Evolutionary conservation across 2,797 vertebrate species (phyloP).

Genomic region (Melanogrammus aeglefinus): DNA sequence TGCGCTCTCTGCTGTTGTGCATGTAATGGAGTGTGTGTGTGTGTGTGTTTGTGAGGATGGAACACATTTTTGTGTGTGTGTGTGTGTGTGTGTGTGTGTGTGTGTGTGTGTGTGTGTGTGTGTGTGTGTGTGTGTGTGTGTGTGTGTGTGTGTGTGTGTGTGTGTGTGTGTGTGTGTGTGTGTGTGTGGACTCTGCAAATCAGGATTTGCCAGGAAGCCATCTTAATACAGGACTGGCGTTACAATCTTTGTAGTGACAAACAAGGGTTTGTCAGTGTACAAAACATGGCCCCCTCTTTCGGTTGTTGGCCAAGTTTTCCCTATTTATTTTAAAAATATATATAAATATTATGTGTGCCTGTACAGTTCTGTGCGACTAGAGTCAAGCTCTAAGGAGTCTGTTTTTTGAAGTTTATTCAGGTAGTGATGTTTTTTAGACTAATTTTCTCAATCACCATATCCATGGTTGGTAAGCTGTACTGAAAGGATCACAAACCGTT

Average conservation of each 20-base stretch:
- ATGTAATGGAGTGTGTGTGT: conserved; percentile 52
- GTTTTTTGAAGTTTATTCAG: conserved; percentile 72
- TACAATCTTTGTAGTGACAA: conserved; percentile 41
- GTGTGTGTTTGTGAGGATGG: conserved; percentile 31
- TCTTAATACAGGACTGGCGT: conserved; percentile 32
- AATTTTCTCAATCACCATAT: conserved; percentile 59
- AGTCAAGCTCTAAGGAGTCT: conserved; percentile 61
- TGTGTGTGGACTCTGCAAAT: conserved; percentile 50
- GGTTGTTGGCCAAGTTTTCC: conserved; percentile 63
- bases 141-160: conserved; percentile 42
- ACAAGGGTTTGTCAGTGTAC: conserved; percentile 31
- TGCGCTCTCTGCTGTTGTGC: conserved; percentile 48
- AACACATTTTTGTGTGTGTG: conserved; percentile 36
- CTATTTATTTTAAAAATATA: conserved; percentile 78
- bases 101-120: conserved; percentile 41
- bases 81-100: conserved; percentile 40
- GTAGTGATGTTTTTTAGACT: conserved; percentile 65
- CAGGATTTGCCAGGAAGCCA: conserved; percentile 42
- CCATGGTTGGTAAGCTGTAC: conserved; percentile 66
- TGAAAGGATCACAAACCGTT: conserved; percentile 48
- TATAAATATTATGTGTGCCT: conserved; percentile 78
- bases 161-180: conserved; percentile 38
- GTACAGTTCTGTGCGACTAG: conserved; percentile 78
- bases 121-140: conserved; percentile 39
- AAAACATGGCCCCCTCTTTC: background rate